Conservation (phyloP, 1,140 invertebrate species). For the Euglossa dilemma region DNA sequence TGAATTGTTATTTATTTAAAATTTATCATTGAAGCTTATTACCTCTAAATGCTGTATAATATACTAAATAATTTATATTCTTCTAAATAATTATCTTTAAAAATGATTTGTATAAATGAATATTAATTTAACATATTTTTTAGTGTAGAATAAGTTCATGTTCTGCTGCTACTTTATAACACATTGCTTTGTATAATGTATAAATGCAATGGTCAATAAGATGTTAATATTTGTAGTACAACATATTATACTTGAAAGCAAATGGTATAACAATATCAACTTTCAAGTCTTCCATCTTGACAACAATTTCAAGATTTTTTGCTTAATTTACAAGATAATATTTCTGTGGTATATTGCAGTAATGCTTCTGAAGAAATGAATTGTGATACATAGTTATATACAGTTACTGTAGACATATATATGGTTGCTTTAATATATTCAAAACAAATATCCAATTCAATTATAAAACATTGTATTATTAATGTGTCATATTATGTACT, state of each 20-base stretch:
- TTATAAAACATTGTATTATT: conserved; percentile 12
- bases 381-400: conserved; percentile 30
- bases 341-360: not conserved
- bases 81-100: not conserved
- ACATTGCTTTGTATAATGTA: not conserved
- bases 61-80: conserved; percentile 3
- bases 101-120: conserved; percentile 2
- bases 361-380: conserved; percentile 21
- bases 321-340: conserved; percentile 7
- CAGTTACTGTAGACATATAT: not conserved
- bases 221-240: conserved; percentile 7
- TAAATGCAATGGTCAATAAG: conserved; percentile 1
- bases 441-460: not conserved
- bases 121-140: conserved; percentile 9
- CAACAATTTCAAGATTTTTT: conserved; percentile 2
- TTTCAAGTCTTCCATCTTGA: conserved; percentile 71
- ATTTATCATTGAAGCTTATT: conserved; percentile 14
- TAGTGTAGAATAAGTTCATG: not conserved
- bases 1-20: conserved; percentile 27
- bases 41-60: not conserved
- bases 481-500: conserved; percentile 4
- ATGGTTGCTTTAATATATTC: not conserved
- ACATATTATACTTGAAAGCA: conserved; percentile 42
- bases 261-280: conserved; percentile 44
- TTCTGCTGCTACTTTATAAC: conserved; percentile 1